Evolutionary conservation across 1,140 invertebrate genomes (phyloP).

Genomic region (Drosophila pseudoananassae): DNA sequence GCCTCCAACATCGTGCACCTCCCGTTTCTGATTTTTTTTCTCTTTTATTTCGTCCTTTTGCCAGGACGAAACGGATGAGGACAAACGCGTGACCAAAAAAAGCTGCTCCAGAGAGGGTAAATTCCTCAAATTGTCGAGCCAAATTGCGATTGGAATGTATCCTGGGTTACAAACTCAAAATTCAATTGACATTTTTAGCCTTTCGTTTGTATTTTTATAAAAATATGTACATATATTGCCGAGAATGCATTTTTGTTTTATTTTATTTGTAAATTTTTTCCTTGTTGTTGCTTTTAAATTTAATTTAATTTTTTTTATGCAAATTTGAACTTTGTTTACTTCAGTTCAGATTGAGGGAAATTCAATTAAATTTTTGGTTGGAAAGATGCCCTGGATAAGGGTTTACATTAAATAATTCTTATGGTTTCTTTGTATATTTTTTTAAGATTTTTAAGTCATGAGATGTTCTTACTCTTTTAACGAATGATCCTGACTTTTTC

Average conservation of each 20-base stretch:
- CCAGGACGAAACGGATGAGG: neutral
- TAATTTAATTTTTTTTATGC: neutral
- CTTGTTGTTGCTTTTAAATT: neutral
- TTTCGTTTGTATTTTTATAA: neutral
- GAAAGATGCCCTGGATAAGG: no score
- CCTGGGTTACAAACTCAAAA: neutral
- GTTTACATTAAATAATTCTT: no score
- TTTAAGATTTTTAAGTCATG: no score
- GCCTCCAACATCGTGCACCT: neutral
- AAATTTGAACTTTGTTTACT: neutral
- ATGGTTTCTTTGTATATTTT: no score
- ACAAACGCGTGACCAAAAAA: neutral
- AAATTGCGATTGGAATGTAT: conserved; percentile 32
- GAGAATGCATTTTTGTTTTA: neutral
- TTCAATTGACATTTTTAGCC: conserved; percentile 24
- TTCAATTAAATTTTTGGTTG: no score
- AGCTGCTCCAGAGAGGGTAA: neutral
- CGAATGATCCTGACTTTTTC: no score
- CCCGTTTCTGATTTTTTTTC: no score
- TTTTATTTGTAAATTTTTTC: neutral
- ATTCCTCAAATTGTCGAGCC: conserved; percentile 15
- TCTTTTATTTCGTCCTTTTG: no score
- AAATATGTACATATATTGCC: no score
- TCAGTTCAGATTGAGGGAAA: neutral
- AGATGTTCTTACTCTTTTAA: no score